phyloP scores from a whole-genome alignment of 1,140 invertebrate species.

The Tetramorium parvispinum region DNA sequence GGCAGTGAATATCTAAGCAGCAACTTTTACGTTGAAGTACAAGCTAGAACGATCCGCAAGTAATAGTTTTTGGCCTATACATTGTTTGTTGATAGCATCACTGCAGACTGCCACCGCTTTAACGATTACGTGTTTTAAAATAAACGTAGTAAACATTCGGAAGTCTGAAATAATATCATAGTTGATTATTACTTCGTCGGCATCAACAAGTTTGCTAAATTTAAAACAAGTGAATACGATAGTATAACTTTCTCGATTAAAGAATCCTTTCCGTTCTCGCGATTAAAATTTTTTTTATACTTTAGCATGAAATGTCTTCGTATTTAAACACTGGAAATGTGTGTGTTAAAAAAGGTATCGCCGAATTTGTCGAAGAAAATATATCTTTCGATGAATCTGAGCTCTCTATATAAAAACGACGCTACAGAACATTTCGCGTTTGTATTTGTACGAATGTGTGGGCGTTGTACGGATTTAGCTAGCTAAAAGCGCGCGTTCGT shows the following conservation, averaged over 20 bases:
- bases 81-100: background rate
- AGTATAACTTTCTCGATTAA: background rate
- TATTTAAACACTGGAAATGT: background rate
- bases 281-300: conserved; percentile 1
- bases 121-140: conserved; percentile 32
- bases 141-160: conserved; percentile 24
- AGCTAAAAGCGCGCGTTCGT: conserved; percentile 82
- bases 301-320: background rate
- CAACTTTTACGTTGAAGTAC: conserved; percentile 8
- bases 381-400: background rate
- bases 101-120: background rate
- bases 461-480: conserved; percentile 82
- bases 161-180: conserved; percentile 1
- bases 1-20: background rate
- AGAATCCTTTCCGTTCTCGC: background rate
- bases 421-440: conserved; percentile 45
- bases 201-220: conserved; percentile 16
- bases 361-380: conserved; percentile 1
- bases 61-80: conserved; percentile 34
- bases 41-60: background rate
- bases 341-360: background rate
- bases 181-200: conserved; percentile 2
- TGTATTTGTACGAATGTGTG: conserved; percentile 65
- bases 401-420: conserved; percentile 13
- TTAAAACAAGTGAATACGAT: background rate